Evolutionary conservation across 1,140 invertebrate species (phyloP), one percentile per base, ranked within the genome.

Genomic region (Spodoptera litura): DNA sequence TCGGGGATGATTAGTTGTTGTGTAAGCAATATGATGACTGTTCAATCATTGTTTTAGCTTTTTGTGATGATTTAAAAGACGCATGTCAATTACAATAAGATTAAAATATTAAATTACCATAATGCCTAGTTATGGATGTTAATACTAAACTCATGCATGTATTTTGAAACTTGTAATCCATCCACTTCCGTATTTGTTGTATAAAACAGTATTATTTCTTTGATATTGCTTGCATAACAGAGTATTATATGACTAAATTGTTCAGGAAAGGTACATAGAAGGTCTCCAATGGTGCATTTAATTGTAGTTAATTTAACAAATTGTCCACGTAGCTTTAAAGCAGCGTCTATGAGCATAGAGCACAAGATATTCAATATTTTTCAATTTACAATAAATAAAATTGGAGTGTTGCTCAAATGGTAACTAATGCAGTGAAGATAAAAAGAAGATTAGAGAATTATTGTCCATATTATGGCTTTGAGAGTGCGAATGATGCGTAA

Each of bases 251-350:
- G 85, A 82, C 77, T 80, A 71, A 74, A 80, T 79, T 78, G 79
- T 80, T 61, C 81, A 83, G 85, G 81, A 82, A 83, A 80, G 81
- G 79, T 56, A 53, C 73, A 70, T 74, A 72, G 73, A 87, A 80
- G 82, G 83, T 89, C 81, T 86, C 78, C 71, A 88, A 93, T 94
- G 93, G 91, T 94, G 93, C 93, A 93, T 94, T 94, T 94, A 92
- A 92, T 83, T 89, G 87, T 94, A 93, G 90, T 92, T 92, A 90
- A 91, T 92, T 91, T 91, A 87, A 90, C 86, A 86, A 90, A 88
- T 84, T 93, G 91, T 93, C 93, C 90, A 92, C 87, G 71, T 91
- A 93, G 92, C 91, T 94, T 94, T 92, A 93, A 82, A 91, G 89
- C 91, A 79, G 83, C 86, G 81, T 91, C 82, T 90, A 87, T 88